Evolutionary conservation across 1,140 invertebrate genomes (phyloP), one percentile per base, ranked within the genome.

Genomic region (Orchesella cincta): DNA sequence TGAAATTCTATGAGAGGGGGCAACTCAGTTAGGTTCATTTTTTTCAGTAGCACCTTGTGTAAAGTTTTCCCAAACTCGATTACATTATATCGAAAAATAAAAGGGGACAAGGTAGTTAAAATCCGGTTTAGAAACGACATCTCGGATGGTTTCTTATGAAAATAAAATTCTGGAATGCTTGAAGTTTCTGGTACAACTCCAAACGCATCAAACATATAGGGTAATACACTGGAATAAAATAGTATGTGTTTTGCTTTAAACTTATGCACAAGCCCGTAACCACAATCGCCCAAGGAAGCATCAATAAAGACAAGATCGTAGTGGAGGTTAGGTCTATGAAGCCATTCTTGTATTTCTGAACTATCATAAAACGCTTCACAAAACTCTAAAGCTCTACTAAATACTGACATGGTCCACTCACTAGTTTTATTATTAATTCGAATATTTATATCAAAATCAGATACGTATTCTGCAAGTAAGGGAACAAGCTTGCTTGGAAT

Each of bases 331-430:
- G 71, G 62, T 33, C 62, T 36, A 51, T 26, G 23, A 14, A 73
- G 2, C 71, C 71, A 73, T 23, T 36, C 34, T 29, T 73, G 34
- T 3, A 73, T n/a, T 16, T 36, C 39, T 2, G 71, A 35, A 23
- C 71, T 73, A 2, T 51, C 20, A 23, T 39, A 51, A 51, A 73
- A 36, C 36, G 71, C 71, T 16, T 73, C 35, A 26, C 71, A 73
- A 2, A 67, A 12, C 3, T 67, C 31, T 12, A 36, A 39, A 3
- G 36, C 35, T 3, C 18, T 46, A 12, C 1, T 5, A 2, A 36
- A 73, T 2, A 26, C 5, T 20, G 26, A 1, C 8, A 3, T 23
- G 1, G 8, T 3, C 14, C 16, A 18, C 2, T 2, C 29, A 23
- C 39, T 5, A 8, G 16, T 35, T 39, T 12, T 20, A 26, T 73